Evolutionary conservation across 2,797 vertebrate species (phyloP).

Genomic region (Artibeus jamaicensis): DNA sequence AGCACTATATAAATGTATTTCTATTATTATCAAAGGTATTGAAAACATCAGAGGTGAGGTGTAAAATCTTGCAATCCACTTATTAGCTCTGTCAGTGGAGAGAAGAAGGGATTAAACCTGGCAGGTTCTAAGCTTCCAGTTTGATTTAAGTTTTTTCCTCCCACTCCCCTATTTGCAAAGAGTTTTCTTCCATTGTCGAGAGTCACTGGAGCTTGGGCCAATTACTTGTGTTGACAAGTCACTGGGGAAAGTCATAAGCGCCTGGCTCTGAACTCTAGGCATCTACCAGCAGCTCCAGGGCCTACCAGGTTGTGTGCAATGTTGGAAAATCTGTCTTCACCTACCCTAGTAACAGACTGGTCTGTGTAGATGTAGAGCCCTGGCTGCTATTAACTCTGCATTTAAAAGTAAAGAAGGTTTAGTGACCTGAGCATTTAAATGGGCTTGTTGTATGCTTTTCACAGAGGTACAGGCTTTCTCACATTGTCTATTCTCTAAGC

Average conservation of each 20-base stretch:
- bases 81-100: conserved; percentile 65
- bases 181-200: conserved; percentile 62
- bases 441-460: neutral
- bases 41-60: conserved; percentile 67
- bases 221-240: conserved; percentile 73
- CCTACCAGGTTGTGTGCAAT: neutral
- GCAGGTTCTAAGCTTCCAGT: conserved; percentile 65
- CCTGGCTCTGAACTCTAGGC: neutral
- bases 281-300: neutral
- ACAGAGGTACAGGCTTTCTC: neutral
- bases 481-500: neutral
- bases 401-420: neutral
- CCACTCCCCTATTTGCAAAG: conserved; percentile 54
- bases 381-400: neutral
- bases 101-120: conserved; percentile 72
- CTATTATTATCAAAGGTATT: conserved; percentile 63
- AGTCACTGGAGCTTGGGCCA: conserved; percentile 64
- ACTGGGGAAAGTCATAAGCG: conserved; percentile 49
- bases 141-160: conserved; percentile 57
- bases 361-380: neutral
- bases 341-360: neutral
- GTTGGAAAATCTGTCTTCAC: neutral
- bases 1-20: conserved; percentile 61
- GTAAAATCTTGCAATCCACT: conserved; percentile 68
- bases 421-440: neutral